Evolutionary conservation across 1,140 invertebrate species (phyloP).

Genomic region (Papilio dardanus): DNA sequence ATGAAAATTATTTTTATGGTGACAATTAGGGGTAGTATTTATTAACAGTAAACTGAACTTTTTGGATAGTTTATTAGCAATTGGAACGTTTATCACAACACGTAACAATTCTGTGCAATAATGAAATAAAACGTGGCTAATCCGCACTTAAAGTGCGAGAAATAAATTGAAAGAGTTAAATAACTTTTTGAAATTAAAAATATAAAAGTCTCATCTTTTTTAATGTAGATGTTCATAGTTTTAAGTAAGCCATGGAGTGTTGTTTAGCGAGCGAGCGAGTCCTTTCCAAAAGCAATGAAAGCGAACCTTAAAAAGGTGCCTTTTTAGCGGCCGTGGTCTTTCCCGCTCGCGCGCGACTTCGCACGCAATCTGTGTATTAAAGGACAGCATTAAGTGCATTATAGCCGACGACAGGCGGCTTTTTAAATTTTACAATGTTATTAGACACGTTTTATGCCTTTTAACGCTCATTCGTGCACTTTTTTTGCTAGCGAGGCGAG

Average conservation of each 20-base stretch:
- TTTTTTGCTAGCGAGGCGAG: slow-evolving; percentile 28
- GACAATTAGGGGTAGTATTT: neutral
- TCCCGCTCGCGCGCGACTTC: slow-evolving; percentile 41
- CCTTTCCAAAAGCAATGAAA: slow-evolving; percentile 28
- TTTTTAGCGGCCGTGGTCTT: slow-evolving; percentile 41
- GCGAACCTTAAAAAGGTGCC: slow-evolving; percentile 27
- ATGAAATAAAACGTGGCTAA: neutral
- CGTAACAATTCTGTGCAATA: too few species aligned
- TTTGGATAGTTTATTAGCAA: neutral
- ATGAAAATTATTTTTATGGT: too few species aligned
- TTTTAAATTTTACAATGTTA: slow-evolving; percentile 47
- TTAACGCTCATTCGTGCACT: slow-evolving; percentile 37
- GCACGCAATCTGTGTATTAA: slow-evolving; percentile 46
- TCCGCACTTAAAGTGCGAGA: neutral
- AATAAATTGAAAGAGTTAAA: neutral
- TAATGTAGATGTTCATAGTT: slow-evolving; percentile 27
- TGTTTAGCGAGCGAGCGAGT: slow-evolving; percentile 21
- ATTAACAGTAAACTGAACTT: neutral
- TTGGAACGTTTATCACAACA: neutral
- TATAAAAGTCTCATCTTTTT: slow-evolving; percentile 17
- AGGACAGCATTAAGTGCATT: slow-evolving; percentile 45
- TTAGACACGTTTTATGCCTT: slow-evolving; percentile 43
- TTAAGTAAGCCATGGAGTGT: slow-evolving; percentile 26
- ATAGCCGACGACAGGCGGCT: slow-evolving; percentile 39
- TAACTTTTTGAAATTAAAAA: neutral